These are phyloP conservation scores for Andrena flavipes DNA, from an alignment of 2,888 invertebrate species.

Conservation along the genomic window DNA sequence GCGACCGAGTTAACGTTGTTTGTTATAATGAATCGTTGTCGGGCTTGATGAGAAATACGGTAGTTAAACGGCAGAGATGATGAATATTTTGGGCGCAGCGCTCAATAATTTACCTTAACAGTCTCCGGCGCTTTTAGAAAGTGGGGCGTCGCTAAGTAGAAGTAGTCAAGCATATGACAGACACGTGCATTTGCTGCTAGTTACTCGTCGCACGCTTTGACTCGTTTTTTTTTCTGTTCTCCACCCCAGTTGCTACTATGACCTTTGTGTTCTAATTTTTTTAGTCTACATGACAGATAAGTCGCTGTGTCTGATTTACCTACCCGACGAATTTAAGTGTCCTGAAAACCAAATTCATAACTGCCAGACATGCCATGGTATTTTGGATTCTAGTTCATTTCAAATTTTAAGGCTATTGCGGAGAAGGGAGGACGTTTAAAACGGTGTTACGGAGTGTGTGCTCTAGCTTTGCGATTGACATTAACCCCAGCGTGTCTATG, in stretches of 20 bases:
- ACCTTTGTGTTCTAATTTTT: too few relatives aligned
- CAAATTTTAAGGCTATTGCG: too few relatives aligned
- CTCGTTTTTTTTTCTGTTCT: neutral
- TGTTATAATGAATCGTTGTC: conserved; percentile 2
- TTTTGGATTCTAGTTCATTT: neutral
- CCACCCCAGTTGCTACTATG: too few relatives aligned
- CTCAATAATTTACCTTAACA: neutral
- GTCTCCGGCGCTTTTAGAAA: neutral
- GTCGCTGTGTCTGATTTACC: neutral
- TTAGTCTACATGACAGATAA: conserved; percentile 18
- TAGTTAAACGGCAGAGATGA: neutral
- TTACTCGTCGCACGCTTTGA: neutral
- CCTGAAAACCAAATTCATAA: neutral
- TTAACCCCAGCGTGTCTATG: neutral
- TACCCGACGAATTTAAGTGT: neutral
- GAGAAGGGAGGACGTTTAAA: neutral
- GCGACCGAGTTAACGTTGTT: neutral
- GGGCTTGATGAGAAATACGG: neutral
- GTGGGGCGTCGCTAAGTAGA: conserved; percentile 1
- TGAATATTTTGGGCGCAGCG: neutral
- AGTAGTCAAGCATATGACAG: conserved; percentile 2
- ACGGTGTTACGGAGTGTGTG: neutral
- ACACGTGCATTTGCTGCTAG: neutral
- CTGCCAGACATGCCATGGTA: neutral
- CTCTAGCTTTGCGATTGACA: conserved; percentile 2